phyloP scores from a whole-genome alignment of 2,113 vertebrate species.

The Sturnira hondurensis region DNA sequence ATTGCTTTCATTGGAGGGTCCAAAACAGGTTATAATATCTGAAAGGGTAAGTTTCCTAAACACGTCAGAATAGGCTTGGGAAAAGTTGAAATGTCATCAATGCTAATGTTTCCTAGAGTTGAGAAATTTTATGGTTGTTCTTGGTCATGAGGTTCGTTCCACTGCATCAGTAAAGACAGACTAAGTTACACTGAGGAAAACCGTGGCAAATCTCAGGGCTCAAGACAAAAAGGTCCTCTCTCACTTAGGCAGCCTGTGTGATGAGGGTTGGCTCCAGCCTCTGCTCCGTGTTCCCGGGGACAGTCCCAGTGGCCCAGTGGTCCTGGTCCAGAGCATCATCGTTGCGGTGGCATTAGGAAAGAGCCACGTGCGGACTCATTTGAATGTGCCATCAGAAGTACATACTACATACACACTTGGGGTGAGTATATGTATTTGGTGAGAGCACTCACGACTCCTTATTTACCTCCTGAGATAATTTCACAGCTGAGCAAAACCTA shows the following conservation, averaged over 20 bases:
- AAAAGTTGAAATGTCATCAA: neutral
- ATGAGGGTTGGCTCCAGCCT: neutral
- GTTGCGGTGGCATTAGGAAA: neutral
- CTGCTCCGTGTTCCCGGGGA: neutral
- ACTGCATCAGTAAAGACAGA: neutral
- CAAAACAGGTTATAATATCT: neutral
- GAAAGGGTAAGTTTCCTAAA: neutral
- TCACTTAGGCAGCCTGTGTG: neutral
- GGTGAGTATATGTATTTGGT: neutral
- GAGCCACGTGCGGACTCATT: neutral
- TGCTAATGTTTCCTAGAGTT: neutral
- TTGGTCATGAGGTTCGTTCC: neutral
- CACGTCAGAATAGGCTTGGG: neutral
- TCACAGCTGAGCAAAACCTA: neutral
- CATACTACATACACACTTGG: neutral
- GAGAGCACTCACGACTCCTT: neutral
- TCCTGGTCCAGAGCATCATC: neutral
- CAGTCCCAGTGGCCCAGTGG: neutral
- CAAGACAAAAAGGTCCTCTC: neutral
- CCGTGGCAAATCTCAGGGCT: neutral
- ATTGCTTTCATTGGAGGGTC: neutral
- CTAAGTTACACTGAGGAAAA: neutral
- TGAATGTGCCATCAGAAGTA: neutral
- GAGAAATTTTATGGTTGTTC: neutral
- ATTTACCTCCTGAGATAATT: neutral